A percentile compares a stretch with the other conserved stretches of the same genome.
Conservation (phyloP, 2,797 vertebrate species). For the Melanotaenia maccullochi region DNA sequence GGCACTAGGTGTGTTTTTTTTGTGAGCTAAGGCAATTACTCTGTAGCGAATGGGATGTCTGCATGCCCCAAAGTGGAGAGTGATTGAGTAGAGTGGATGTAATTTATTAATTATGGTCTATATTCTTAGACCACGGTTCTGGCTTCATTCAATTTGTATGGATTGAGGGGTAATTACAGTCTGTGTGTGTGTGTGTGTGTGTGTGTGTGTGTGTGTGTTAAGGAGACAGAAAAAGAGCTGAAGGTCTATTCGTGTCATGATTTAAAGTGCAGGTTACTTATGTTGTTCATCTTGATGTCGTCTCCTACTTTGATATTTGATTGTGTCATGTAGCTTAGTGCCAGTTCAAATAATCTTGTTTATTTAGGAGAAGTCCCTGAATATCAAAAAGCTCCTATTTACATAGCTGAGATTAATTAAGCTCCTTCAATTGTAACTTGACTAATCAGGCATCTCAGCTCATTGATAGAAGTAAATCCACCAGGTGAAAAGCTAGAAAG, state of each 20-base stretch:
- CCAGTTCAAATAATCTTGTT: slow-evolving; percentile 49
- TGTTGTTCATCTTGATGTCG: slow-evolving; percentile 50
- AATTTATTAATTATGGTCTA: slow-evolving; percentile 85
- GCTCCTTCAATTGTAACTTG: slow-evolving; percentile 79
- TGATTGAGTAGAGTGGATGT: slow-evolving; percentile 80
- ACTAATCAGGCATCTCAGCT: slow-evolving; percentile 74
- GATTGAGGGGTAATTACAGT: slow-evolving; percentile 77
- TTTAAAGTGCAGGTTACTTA: slow-evolving; percentile 63
- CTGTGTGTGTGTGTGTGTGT: not conserved
- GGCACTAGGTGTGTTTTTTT: slow-evolving; percentile 58
- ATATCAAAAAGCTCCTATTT: slow-evolving; percentile 62
- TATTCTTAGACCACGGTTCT: slow-evolving; percentile 79
- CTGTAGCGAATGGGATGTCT: slow-evolving; percentile 71
- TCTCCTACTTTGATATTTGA: slow-evolving; percentile 35
- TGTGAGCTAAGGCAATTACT: slow-evolving; percentile 64
- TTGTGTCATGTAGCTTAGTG: slow-evolving; percentile 33
- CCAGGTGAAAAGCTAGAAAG: slow-evolving; percentile 83
- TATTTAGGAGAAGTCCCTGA: slow-evolving; percentile 43
- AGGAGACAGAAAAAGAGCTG: slow-evolving; percentile 30
- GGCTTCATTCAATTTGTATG: slow-evolving; percentile 83
- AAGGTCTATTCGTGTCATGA: slow-evolving; percentile 59
- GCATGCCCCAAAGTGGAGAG: slow-evolving; percentile 77
- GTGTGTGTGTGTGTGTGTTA: slow-evolving; percentile 25
- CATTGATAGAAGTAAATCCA: slow-evolving; percentile 80
- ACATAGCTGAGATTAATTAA: slow-evolving; percentile 79